A percentile compares a stretch with the other conserved stretches of the same genome.
Conservation (phyloP, 2,113 vertebrate genomes). For the Columbina picui region DNA sequence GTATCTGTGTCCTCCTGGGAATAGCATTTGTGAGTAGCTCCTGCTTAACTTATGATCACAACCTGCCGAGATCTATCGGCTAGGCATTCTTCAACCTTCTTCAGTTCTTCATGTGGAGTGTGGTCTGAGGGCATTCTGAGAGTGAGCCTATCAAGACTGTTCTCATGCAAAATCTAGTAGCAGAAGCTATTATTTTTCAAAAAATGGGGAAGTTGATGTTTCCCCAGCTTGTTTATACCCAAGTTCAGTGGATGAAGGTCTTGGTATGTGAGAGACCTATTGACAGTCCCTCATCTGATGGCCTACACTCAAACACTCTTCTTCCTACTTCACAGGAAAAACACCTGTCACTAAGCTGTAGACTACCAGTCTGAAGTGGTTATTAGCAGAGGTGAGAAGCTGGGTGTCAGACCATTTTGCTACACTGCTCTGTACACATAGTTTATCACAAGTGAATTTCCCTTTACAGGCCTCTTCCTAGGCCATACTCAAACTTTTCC, state of each 20-base stretch:
- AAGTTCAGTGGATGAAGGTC: neutral
- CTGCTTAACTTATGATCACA: neutral
- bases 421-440: too few species aligned
- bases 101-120: neutral
- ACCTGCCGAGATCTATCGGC: neutral
- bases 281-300: neutral
- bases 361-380: neutral
- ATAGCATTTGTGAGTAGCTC: neutral
- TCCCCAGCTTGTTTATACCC: neutral
- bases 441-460: neutral
- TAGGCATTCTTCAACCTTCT: neutral
- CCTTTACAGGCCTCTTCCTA: neutral
- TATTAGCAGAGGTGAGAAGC: neutral
- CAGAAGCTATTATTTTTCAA: neutral
- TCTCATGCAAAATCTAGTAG: neutral
- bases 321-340: neutral
- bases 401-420: neutral
- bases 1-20: neutral
- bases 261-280: neutral
- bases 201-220: neutral
- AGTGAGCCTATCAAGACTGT: fast-evolving
- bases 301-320: neutral
- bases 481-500: neutral
- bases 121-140: neutral
- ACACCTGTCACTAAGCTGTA: fast-evolving